Conservation (phyloP, 2,797 vertebrate species). For the Toxotes lorentzi region DNA sequence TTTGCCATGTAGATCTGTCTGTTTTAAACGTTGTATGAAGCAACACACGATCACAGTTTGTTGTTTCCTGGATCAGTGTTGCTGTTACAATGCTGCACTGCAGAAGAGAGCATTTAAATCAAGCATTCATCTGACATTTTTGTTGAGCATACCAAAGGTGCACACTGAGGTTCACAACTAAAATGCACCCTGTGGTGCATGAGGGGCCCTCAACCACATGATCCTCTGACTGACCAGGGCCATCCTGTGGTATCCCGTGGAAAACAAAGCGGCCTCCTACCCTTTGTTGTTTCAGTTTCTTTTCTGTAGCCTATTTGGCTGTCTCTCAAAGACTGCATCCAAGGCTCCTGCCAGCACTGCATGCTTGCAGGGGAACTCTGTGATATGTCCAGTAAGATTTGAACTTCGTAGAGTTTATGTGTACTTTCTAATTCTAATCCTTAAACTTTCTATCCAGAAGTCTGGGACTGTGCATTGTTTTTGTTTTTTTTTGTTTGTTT, state of each 20-base stretch:
- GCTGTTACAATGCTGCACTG: background rate
- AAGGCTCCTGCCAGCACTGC: background rate
- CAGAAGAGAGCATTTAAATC: background rate
- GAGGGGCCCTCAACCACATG: slow-evolving; percentile 22
- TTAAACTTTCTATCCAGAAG: too few species aligned
- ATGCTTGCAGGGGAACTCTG: background rate
- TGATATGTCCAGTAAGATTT: background rate
- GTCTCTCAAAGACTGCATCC: background rate
- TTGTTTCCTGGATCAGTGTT: background rate
- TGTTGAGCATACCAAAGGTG: slow-evolving; percentile 5
- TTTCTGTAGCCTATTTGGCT: too few species aligned
- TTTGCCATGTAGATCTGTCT: background rate
- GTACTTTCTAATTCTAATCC: too few species aligned
- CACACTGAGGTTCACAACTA: slow-evolving; percentile 7
- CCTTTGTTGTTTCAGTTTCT: background rate
- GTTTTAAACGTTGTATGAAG: background rate
- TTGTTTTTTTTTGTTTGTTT: too few species aligned
- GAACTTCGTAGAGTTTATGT: too few species aligned
- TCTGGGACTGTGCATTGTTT: too few species aligned
- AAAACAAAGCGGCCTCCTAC: background rate
- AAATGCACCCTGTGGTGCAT: background rate
- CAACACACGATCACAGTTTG: background rate
- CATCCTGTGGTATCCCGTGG: slow-evolving; percentile 4
- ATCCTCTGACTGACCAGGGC: slow-evolving; percentile 38
- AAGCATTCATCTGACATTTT: slow-evolving; percentile 9